Conservation (phyloP, 2,113 vertebrate genomes). For the Talpa occidentalis region DNA sequence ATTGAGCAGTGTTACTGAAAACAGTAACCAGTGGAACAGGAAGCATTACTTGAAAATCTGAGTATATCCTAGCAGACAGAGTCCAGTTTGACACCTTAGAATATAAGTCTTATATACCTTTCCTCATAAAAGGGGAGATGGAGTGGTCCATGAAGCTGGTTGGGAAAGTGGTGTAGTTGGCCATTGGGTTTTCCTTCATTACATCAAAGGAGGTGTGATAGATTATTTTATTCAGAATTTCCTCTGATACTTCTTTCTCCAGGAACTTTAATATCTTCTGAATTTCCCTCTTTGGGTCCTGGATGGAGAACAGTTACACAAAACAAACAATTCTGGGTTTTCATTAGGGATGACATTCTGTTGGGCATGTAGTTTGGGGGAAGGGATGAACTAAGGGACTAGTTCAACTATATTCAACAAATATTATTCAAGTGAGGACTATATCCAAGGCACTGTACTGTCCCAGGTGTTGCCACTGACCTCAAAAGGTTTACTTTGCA, state of each 20-base stretch:
- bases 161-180: slow-evolving; percentile 83
- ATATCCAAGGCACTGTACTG: not conserved
- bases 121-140: slow-evolving; percentile 82
- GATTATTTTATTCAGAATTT: slow-evolving; percentile 80
- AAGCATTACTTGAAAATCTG: not conserved
- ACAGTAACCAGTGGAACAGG: not conserved
- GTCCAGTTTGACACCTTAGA: not conserved
- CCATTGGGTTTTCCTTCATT: slow-evolving; percentile 89
- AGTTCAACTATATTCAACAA: not conserved
- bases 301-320: not conserved
- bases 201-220: slow-evolving; percentile 85
- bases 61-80: not conserved
- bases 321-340: not conserved
- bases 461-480: not conserved
- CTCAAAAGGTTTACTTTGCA: not conserved
- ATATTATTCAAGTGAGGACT: not conserved
- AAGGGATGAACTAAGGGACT: not conserved
- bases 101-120: slow-evolving; percentile 65
- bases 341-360: not conserved
- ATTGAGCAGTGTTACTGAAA: not conserved
- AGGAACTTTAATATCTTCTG: slow-evolving; percentile 87
- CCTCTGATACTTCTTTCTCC: slow-evolving; percentile 81
- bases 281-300: slow-evolving; percentile 86
- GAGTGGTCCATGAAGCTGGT: slow-evolving; percentile 73
- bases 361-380: not conserved